A percentile compares a stretch with the other conserved stretches of the same genome.
Conservation (phyloP, 2,113 vertebrate species). For the Sarotherodon lohbergeri region DNA sequence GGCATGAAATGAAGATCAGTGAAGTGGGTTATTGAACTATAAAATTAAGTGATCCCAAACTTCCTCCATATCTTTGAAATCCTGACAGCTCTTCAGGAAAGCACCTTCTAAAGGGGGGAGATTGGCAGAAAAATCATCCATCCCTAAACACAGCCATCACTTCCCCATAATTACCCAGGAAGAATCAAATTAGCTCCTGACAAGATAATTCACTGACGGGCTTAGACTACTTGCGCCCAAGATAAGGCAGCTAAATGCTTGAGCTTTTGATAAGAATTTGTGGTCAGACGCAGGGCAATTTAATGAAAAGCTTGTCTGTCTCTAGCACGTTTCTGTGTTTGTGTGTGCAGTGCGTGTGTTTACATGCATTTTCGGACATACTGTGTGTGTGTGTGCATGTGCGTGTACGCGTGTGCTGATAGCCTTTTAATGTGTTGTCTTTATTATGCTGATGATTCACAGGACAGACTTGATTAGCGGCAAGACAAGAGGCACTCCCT, state of each 20-base stretch:
- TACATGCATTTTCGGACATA: not conserved
- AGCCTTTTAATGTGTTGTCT: not conserved
- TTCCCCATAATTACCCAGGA: slow-evolving; percentile 66
- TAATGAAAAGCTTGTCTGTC: not conserved
- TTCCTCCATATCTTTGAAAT: slow-evolving; percentile 24
- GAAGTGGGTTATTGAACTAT: slow-evolving; percentile 48
- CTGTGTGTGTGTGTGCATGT: not conserved
- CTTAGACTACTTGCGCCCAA: slow-evolving; percentile 6
- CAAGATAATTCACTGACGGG: slow-evolving; percentile 65
- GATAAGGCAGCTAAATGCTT: slow-evolving; percentile 52
- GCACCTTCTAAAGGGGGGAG: slow-evolving; percentile 13
- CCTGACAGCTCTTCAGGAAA: slow-evolving; percentile 27
- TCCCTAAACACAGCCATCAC: slow-evolving; percentile 58
- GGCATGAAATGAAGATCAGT: slow-evolving; percentile 12
- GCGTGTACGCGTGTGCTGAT: not conserved
- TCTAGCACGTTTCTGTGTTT: not conserved
- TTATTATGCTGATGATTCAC: not conserved
- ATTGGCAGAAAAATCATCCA: slow-evolving; percentile 30
- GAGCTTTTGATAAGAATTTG: slow-evolving; percentile 37
- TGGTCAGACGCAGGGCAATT: slow-evolving; percentile 13
- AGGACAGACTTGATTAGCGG: not conserved
- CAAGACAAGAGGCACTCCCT: not conserved
- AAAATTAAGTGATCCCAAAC: slow-evolving; percentile 37
- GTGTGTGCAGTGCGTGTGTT: not conserved
- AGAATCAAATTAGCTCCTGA: slow-evolving; percentile 70